Evolutionary conservation across 1,140 invertebrate genomes (phyloP).

Genomic region (Caenorhabditis brenneri): DNA sequence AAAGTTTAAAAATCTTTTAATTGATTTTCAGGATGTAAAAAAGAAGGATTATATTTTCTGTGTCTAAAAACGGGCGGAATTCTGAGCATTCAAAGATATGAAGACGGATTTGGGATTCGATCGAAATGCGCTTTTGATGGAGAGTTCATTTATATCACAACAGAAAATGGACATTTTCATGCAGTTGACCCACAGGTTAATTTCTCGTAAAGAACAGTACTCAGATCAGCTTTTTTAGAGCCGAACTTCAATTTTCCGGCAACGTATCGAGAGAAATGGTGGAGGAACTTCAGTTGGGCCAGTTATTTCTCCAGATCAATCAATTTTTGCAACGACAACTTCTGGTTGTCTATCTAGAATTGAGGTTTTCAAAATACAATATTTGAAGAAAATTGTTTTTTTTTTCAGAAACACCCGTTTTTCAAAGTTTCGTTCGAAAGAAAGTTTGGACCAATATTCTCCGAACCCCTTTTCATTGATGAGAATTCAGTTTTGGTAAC

Average conservation of each 20-base stretch:
- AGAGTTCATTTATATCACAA: neutral
- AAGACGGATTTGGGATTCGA: neutral
- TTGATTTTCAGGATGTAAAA: neutral
- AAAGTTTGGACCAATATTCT: neutral
- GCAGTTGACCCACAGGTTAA: neutral
- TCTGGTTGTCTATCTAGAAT: neutral
- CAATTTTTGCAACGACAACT: neutral
- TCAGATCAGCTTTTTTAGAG: too few relatives aligned
- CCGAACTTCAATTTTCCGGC: neutral
- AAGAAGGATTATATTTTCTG: neutral
- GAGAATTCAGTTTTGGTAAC: neutral
- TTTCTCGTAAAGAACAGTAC: neutral
- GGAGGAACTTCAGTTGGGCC: slow-evolving; percentile 5
- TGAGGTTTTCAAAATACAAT: neutral
- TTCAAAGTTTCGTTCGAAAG: neutral
- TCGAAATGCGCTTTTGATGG: neutral
- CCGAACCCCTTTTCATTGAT: neutral
- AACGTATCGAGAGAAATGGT: neutral
- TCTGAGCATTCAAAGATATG: neutral
- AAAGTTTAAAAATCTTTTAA: neutral
- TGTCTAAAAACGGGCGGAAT: neutral
- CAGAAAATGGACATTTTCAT: slow-evolving; percentile 6
- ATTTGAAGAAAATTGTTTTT: neutral
- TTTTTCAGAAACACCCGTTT: neutral
- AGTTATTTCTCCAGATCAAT: neutral